A percentile compares a stretch with the other conserved stretches of the same genome.
phyloP scores from a whole-genome alignment of 1,140 invertebrate species.

The Leptinotarsa defecta region DNA sequence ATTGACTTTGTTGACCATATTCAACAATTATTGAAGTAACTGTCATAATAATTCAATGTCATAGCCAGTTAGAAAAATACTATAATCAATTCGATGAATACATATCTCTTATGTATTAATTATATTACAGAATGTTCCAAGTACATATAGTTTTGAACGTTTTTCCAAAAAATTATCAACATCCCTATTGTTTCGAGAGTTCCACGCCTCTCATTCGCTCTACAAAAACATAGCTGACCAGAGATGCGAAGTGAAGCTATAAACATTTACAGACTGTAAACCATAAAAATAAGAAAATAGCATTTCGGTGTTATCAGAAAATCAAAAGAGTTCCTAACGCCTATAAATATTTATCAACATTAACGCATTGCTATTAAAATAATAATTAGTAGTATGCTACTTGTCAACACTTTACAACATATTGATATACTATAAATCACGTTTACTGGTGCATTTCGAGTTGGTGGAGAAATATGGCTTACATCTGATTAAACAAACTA shows the following conservation, averaged over 20 bases:
- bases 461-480: not conserved
- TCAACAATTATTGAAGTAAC: too few relatives aligned
- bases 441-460: conserved; percentile 17
- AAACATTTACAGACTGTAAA: conserved; percentile 13
- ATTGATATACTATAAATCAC: conserved; percentile 32
- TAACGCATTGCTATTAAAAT: conserved; percentile 32
- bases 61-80: too few relatives aligned
- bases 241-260: conserved; percentile 3
- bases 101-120: too few relatives aligned
- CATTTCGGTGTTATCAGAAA: conserved; percentile 12
- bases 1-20: too few relatives aligned
- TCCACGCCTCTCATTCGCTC: not conserved
- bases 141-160: too few relatives aligned
- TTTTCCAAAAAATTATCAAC: too few relatives aligned
- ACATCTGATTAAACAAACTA: conserved; percentile 5
- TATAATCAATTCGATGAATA: too few relatives aligned
- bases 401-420: conserved; percentile 34
- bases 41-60: too few relatives aligned
- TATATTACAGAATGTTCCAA: too few relatives aligned
- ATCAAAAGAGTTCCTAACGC: conserved; percentile 27
- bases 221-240: not conserved
- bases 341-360: conserved; percentile 33
- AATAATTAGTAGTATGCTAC: conserved; percentile 30
- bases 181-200: too few relatives aligned
- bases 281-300: conserved; percentile 21